Evolutionary conservation across 2,113 vertebrate species (phyloP).

Genomic region (Okapia johnstoni): DNA sequence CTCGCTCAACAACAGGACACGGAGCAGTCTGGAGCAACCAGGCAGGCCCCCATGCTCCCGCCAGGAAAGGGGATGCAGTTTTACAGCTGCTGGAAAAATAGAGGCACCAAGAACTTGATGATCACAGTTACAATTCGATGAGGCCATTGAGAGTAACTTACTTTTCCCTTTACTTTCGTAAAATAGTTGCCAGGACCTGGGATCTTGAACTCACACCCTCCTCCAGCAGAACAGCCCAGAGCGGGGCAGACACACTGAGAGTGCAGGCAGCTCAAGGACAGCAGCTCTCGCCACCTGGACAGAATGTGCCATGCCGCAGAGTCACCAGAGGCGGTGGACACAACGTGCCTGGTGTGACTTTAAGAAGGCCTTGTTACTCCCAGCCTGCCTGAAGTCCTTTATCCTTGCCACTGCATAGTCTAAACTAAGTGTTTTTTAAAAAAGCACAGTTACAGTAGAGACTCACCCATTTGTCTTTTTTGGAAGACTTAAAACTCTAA

Average conservation of each 20-base stretch:
- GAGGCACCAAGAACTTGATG: not conserved
- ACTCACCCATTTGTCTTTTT: not conserved
- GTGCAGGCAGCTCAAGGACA: not conserved
- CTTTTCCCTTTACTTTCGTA: not conserved
- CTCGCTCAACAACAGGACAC: not conserved
- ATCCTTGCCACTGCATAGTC: not conserved
- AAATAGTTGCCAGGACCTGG: not conserved
- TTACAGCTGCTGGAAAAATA: not conserved
- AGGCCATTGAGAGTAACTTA: not conserved
- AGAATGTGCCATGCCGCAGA: rapidly evolving
- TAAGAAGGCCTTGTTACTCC: not conserved
- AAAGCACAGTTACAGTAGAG: not conserved
- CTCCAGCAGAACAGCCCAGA: not conserved
- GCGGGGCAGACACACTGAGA: not conserved
- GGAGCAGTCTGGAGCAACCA: not conserved
- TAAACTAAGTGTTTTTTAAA: not conserved
- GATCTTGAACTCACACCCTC: not conserved
- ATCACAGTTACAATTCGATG: not conserved
- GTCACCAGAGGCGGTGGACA: rapidly evolving
- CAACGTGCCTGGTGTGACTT: not conserved
- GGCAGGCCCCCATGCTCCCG: not conserved
- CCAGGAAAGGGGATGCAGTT: not conserved
- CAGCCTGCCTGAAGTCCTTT: not conserved
- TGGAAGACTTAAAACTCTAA: not conserved
- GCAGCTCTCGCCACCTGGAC: not conserved